phyloP scores from a whole-genome alignment of 2,113 vertebrate species.

The Asarcornis scutulata region DNA sequence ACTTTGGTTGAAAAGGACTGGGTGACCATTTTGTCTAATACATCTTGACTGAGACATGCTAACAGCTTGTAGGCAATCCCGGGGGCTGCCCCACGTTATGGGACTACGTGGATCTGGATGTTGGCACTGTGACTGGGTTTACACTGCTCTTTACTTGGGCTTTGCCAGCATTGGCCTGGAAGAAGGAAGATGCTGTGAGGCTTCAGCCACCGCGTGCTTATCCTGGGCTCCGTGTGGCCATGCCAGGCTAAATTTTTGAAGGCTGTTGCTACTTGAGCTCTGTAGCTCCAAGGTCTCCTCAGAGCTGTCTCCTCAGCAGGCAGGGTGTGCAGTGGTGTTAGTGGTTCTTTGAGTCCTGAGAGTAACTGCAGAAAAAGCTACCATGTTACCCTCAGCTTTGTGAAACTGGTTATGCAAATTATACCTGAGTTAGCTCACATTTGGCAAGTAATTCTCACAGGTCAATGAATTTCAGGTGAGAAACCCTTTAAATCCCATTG shows the following conservation, averaged over 20 bases:
- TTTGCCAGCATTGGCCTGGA: background rate
- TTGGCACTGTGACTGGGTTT: background rate
- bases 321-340: background rate
- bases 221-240: background rate
- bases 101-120: background rate
- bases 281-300: background rate
- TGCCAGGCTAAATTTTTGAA: background rate
- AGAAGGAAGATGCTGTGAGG: background rate
- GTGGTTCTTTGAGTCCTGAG: background rate
- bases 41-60: background rate
- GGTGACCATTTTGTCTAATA: background rate
- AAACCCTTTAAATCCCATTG: background rate
- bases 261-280: background rate
- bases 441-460: background rate
- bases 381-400: background rate
- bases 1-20: background rate
- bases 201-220: background rate
- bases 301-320: background rate
- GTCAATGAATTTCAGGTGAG: background rate
- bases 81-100: background rate
- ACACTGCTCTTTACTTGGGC: background rate
- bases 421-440: background rate
- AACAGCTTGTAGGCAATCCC: background rate
- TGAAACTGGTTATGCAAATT: background rate
- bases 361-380: background rate